phyloP scores from a whole-genome alignment of 64 coral and sea anemone species.

The Dendrophyllia cribrosa region DNA sequence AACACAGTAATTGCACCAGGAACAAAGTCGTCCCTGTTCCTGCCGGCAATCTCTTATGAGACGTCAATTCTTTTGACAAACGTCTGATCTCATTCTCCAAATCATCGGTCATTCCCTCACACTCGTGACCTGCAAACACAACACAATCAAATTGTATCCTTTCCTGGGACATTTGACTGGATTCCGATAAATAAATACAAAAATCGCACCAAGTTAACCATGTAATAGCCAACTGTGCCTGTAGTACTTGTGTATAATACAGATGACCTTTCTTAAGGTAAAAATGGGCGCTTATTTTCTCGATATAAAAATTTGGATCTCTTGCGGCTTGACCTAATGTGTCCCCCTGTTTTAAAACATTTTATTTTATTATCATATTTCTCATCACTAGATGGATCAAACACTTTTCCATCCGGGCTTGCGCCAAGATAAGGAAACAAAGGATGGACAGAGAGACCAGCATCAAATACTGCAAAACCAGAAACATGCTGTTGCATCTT shows the following conservation, averaged over 20 bases:
- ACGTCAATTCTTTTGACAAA: too few relatives aligned
- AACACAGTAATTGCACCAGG: too few relatives aligned
- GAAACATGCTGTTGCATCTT: neutral
- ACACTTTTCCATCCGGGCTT: conserved; percentile 47
- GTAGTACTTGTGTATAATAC: conserved; percentile 41
- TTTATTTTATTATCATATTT: conserved; percentile 57
- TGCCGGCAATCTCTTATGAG: too few relatives aligned
- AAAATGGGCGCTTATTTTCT: neutral
- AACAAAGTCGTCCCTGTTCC: too few relatives aligned
- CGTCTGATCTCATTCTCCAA: too few relatives aligned
- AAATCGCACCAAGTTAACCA: conserved; percentile 54
- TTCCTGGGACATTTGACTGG: conserved; percentile 49
- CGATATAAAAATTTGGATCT: neutral
- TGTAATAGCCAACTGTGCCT: conserved; percentile 41
- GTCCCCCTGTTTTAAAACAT: conserved; percentile 17
- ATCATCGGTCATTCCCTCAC: too few relatives aligned
- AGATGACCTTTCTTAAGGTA: conserved; percentile 3
- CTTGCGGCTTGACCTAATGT: conserved; percentile 23
- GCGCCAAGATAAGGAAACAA: neutral
- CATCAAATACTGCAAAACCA: conserved; percentile 8
- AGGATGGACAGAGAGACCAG: neutral
- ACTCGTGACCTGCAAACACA: too few relatives aligned
- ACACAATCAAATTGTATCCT: conserved; percentile 39
- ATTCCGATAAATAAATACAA: conserved; percentile 58
- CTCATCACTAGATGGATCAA: conserved; percentile 20